Base-by-base conservation (phyloP, 2,113 vertebrate genomes). In the Neodon shergylaensis region DNA sequence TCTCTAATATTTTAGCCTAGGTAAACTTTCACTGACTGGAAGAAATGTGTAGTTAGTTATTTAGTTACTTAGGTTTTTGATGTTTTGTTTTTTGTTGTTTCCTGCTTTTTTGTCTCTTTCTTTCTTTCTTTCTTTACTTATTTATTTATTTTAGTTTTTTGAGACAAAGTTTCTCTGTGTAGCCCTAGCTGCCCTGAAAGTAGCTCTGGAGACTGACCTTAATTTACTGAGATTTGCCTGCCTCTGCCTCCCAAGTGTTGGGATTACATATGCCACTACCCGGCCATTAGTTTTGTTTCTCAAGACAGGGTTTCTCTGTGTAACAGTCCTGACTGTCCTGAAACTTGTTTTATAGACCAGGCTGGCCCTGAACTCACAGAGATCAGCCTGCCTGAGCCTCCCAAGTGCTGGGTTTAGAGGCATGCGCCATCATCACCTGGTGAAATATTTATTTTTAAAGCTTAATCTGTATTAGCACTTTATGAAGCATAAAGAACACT, bases 1-100 rank as follows among this genome's bases (percentile, higher is more conserved):
- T 74, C 28, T 90, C 39, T n/a, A 39, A 90, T 83, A 24, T 95
- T 87, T 78, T 90, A 77, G 61, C 12, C 12, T 79, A 78, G n/a
- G 22, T 78, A 90, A 84, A 91, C 68, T 87, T 90, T 96, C 79
- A 33, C 74, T 91, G 49, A 77, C 68, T 58, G 17, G 9, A 92
- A 44, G 49, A 54, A 89, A 72, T 92, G 22, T 85, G 89, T 90
- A 61, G 4, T 66, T 17, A 70, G 33, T 70, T n/a, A 72, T 72
- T 72, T 19, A n/a, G 36, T 72, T n/a, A n/a, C 17, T 21, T 19
- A 33, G 12, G 66, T 72, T 72, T 72, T 58, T 58, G 58, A 58
- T 58, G 19, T 58, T 58, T 58, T 58, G 19, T 21, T 58, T 58
- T 19, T 58, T 58, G 54, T 58, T 58, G 5, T 58, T 58, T 58